Evolutionary conservation across 2,797 vertebrate species (phyloP).

Genomic region (Huso huso): DNA sequence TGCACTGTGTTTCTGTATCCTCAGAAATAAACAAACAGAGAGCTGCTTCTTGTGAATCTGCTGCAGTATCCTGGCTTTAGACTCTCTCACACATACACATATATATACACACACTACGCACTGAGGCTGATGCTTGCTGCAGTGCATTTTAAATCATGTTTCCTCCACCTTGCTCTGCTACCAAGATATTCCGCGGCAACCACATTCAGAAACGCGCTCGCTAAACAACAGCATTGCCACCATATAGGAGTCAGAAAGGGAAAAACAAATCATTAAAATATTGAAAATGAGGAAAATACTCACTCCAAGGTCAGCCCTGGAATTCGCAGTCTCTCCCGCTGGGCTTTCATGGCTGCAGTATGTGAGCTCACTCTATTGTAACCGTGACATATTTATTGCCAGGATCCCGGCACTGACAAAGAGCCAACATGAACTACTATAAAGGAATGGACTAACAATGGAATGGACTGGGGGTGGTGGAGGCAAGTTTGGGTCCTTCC

Average conservation of each 20-base stretch:
- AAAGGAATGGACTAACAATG: conserved; percentile 65
- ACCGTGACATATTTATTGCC: conserved; percentile 79
- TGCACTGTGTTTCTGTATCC: conserved; percentile 50
- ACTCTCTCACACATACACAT: conserved; percentile 26
- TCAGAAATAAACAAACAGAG: conserved; percentile 47
- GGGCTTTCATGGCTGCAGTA: conserved; percentile 92
- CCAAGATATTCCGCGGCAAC: conserved; percentile 49
- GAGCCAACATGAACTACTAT: conserved; percentile 74
- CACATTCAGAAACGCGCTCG: conserved; percentile 47
- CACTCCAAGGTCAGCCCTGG: conserved; percentile 98
- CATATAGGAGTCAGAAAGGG: conserved; percentile 28
- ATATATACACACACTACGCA: conserved; percentile 20
- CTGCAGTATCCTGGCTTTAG: conserved; percentile 48
- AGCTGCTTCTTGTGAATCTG: conserved; percentile 43
- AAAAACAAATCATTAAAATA: conserved; percentile 53
- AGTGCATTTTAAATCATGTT: conserved; percentile 59
- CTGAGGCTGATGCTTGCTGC: conserved; percentile 50
- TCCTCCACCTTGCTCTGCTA: conserved; percentile 52
- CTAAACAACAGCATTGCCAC: conserved; percentile 7
- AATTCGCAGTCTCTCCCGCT: conserved; percentile 97
- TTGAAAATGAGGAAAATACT: conserved; percentile 80
- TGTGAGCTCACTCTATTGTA: conserved; percentile 82
- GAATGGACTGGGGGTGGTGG: conserved; percentile 40
- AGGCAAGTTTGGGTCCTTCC: conserved; percentile 73
- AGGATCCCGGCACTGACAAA: conserved; percentile 77